Conservation (phyloP, 1,140 invertebrate genomes). For the Colletes latitarsis region DNA sequence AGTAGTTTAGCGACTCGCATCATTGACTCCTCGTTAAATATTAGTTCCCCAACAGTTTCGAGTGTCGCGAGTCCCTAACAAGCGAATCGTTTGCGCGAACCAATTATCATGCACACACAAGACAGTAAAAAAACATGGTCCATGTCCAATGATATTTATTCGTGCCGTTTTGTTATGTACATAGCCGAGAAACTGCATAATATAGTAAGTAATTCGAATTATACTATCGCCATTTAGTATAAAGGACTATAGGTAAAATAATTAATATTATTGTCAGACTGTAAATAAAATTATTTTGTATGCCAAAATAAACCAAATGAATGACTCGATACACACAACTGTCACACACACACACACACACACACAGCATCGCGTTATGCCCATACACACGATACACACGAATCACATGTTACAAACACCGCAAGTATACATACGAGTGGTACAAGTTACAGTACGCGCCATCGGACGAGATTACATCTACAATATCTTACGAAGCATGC, state of each 20-base stretch:
- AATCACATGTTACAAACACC: neutral
- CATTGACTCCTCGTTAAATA: neutral
- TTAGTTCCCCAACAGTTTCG: neutral
- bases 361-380: constrained; percentile 34
- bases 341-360: constrained; percentile 27
- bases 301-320: constrained; percentile 80
- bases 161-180: constrained; percentile 68
- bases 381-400: constrained; percentile 8
- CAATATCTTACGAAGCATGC: constrained; percentile 12
- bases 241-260: constrained; percentile 62
- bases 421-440: constrained; percentile 13
- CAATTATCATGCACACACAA: constrained; percentile 9
- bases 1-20: constrained; percentile 1
- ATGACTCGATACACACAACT: constrained; percentile 52
- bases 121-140: constrained; percentile 39
- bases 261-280: constrained; percentile 71
- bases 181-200: constrained; percentile 65
- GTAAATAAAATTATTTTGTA: constrained; percentile 81
- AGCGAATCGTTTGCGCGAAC: constrained; percentile 55
- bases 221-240: constrained; percentile 69
- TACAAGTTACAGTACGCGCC: constrained; percentile 43
- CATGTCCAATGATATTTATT: constrained; percentile 67
- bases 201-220: constrained; percentile 62
- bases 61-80: constrained; percentile 24
- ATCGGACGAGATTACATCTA: constrained; percentile 15